Evolutionary conservation across 2,888 invertebrate genomes (phyloP).

Genomic region (Trimorus sp.): DNA sequence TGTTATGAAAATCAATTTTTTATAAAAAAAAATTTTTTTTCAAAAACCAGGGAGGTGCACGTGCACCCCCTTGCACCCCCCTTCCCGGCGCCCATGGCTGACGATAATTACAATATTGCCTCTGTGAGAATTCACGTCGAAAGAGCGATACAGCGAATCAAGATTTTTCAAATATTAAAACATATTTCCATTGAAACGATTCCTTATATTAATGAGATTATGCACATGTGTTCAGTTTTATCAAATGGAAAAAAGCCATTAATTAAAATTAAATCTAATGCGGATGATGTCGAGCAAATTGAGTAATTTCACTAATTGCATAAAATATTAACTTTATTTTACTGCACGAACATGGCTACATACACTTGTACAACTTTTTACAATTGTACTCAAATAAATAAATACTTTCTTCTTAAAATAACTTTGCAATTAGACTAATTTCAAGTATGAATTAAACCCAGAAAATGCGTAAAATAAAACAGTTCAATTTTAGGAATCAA

Average conservation of each 20-base stretch:
- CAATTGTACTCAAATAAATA: slow-evolving; percentile 14
- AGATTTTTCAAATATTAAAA: background rate
- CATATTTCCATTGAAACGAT: background rate
- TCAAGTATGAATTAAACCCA: background rate
- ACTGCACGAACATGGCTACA: background rate
- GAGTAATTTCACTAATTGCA: too few relatives aligned
- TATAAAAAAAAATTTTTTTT: too few relatives aligned
- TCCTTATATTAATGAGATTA: background rate
- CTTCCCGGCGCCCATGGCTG: too few relatives aligned
- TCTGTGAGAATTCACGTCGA: background rate
- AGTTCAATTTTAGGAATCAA: background rate
- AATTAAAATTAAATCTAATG: background rate
- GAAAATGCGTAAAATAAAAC: slow-evolving; percentile 7
- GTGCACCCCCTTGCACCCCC: too few relatives aligned
- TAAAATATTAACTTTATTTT: too few relatives aligned
- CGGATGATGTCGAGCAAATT: too few relatives aligned
- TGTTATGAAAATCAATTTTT: too few relatives aligned
- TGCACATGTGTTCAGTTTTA: background rate
- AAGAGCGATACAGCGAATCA: background rate
- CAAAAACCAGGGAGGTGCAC: too few relatives aligned
- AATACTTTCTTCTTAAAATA: too few relatives aligned
- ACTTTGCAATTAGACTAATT: too few relatives aligned
- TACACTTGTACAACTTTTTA: background rate
- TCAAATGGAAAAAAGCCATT: background rate
- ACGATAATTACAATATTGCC: background rate